Conservation (phyloP, 1,140 invertebrate genomes). For the Drosophila aff. region DNA sequence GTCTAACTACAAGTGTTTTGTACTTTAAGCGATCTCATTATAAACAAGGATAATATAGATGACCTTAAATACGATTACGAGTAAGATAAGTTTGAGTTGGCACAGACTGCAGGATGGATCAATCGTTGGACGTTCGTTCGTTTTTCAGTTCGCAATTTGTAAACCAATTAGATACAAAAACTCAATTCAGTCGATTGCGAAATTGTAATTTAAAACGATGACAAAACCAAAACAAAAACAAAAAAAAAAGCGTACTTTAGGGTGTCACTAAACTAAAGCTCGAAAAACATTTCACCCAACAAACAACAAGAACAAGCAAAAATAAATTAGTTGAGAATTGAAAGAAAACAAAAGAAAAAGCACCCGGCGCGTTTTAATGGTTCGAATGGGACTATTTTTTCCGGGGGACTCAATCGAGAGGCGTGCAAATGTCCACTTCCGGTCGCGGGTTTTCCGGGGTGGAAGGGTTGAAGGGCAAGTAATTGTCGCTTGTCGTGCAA, state of each 20-base stretch:
- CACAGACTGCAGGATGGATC: constrained; percentile 67
- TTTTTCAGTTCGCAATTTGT: constrained; percentile 46
- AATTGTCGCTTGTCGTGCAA: constrained; percentile 69
- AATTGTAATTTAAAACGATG: constrained; percentile 65
- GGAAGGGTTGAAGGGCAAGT: constrained; percentile 21
- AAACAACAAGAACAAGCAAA: constrained; percentile 58
- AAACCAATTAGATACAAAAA: constrained; percentile 55
- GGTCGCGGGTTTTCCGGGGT: constrained; percentile 10
- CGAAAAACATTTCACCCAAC: constrained; percentile 52
- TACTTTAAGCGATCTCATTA: constrained; percentile 77
- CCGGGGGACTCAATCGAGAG: constrained; percentile 47
- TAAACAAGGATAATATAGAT: constrained; percentile 60
- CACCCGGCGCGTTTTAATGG: constrained; percentile 49
- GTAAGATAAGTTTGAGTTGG: constrained; percentile 76
- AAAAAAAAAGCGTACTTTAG: constrained; percentile 64
- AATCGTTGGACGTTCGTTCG: constrained; percentile 55
- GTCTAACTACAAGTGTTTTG: constrained; percentile 78
- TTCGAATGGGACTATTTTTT: constrained; percentile 9
- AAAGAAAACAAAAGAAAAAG: constrained; percentile 53
- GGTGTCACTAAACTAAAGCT: constrained; percentile 74
- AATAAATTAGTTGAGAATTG: constrained; percentile 83
- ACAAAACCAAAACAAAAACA: constrained; percentile 42
- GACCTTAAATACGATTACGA: constrained; percentile 37
- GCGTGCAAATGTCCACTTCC: constrained; percentile 72
- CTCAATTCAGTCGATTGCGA: constrained; percentile 31